These are phyloP conservation scores for Centropus unirufus DNA, from an alignment of 2,113 vertebrate species.

Conservation along the genomic window DNA sequence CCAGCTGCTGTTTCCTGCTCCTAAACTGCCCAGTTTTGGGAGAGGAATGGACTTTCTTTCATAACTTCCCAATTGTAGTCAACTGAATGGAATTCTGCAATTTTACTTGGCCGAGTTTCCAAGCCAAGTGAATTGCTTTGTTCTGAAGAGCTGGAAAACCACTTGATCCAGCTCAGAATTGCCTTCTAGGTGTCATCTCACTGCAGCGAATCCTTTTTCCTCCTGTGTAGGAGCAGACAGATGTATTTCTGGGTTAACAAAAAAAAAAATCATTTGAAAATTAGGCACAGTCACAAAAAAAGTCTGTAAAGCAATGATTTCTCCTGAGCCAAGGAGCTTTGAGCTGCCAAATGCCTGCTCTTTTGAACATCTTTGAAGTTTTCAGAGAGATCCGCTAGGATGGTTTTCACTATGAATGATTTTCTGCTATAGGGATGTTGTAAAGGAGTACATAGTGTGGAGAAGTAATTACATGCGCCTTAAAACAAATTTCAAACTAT, in stretches of 20 bases:
- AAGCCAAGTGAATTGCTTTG: neutral
- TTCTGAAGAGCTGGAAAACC: slow-evolving; percentile 45
- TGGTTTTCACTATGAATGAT: neutral
- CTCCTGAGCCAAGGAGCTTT: slow-evolving; percentile 11
- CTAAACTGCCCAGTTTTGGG: neutral
- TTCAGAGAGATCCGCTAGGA: neutral
- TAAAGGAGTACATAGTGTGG: neutral
- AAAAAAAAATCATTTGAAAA: neutral
- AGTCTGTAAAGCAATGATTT: neutral
- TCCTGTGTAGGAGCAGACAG: neutral
- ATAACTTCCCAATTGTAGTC: slow-evolving; percentile 32
- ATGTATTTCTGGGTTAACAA: slow-evolving; percentile 23
- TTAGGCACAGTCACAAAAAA: neutral
- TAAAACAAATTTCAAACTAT: neutral
- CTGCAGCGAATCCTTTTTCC: slow-evolving; percentile 16
- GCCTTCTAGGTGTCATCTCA: neutral
- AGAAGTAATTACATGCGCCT: slow-evolving; percentile 34
- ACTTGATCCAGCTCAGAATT: slow-evolving; percentile 19
- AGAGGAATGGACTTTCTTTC: slow-evolving; percentile 29
- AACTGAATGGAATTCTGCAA: slow-evolving; percentile 34
- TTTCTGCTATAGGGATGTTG: neutral
- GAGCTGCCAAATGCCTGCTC: slow-evolving; percentile 33
- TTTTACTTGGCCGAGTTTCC: neutral
- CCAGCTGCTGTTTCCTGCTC: slow-evolving; percentile 29
- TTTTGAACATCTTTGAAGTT: slow-evolving; percentile 25